These are phyloP conservation scores for Tetraodon nigroviridis DNA, from an alignment of 2,113 vertebrate species.

Conservation along the genomic window DNA sequence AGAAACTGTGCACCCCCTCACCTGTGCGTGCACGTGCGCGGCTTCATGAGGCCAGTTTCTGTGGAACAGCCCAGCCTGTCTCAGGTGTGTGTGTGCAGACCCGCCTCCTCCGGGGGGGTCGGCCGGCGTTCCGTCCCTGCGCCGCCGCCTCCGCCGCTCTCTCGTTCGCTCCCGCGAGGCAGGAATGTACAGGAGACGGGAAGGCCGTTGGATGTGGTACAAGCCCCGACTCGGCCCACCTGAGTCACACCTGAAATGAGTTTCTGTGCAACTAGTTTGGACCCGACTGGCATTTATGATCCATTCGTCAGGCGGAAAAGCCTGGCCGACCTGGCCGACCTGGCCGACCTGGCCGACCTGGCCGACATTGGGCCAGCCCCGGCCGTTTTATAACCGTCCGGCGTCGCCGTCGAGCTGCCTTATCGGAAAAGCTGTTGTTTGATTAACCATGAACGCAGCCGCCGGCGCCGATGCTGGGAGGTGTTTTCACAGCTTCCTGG, in stretches of 20 bases:
- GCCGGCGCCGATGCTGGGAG: background rate
- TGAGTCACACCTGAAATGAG: slow-evolving; percentile 4
- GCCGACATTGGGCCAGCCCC: too few species aligned
- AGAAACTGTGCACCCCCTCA: slow-evolving; percentile 43
- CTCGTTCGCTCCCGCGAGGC: too few species aligned
- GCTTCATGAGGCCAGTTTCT: slow-evolving; percentile 32
- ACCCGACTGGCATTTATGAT: background rate
- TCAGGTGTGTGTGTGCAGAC: background rate
- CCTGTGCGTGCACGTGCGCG: slow-evolving; percentile 19
- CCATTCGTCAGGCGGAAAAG: background rate
- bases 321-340: too few species aligned
- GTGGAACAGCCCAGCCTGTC: slow-evolving; percentile 5
- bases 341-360: too few species aligned
- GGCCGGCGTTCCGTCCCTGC: too few species aligned
- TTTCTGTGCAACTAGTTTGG: background rate
- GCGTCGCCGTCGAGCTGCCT: background rate
- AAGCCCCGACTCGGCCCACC: background rate
- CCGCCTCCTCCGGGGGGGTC: too few species aligned
- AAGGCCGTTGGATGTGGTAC: background rate
- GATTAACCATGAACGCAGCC: slow-evolving; percentile 66
- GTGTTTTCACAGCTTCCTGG: too few species aligned
- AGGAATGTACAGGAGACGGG: too few species aligned
- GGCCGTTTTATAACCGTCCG: too few species aligned
- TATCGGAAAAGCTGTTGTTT: slow-evolving; percentile 56
- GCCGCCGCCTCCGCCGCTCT: too few species aligned